These are phyloP conservation scores for Hydriomena furcata DNA, from an alignment of 2,888 invertebrate species.

Conservation along the genomic window DNA sequence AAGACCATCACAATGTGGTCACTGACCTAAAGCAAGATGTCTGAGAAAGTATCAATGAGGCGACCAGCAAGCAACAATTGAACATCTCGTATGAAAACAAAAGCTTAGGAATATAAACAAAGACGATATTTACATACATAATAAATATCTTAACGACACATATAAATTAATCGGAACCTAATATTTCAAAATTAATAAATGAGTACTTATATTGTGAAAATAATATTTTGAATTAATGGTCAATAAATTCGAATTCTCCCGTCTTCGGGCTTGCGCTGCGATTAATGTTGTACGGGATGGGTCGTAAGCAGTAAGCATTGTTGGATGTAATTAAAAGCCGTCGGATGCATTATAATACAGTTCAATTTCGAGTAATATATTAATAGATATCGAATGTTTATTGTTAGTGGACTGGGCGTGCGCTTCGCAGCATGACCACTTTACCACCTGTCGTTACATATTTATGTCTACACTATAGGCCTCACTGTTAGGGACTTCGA, in stretches of 20 bases:
- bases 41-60: no score
- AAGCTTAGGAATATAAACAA: constrained; percentile 78
- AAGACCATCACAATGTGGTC: no score
- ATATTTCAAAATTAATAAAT: constrained; percentile 84
- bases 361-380: constrained; percentile 57
- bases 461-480: constrained; percentile 84
- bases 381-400: constrained; percentile 51
- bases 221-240: constrained; percentile 84
- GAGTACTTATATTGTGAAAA: constrained; percentile 84
- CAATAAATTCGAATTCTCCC: constrained; percentile 84
- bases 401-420: constrained; percentile 63
- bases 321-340: constrained; percentile 50
- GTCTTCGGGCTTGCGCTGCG: constrained; percentile 81
- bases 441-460: constrained; percentile 84
- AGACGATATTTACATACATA: constrained; percentile 82
- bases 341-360: constrained; percentile 56
- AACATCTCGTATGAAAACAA: constrained; percentile 66
- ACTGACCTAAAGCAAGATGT: no score
- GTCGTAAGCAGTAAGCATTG: constrained; percentile 44
- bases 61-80: constrained; percentile 43
- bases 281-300: constrained; percentile 44
- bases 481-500: constrained; percentile 83
- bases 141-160: constrained; percentile 84
- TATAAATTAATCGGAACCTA: constrained; percentile 84
- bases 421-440: constrained; percentile 81